Base-by-base conservation (phyloP, 2,113 vertebrate genomes). In the Poeciliopsis turrubarensis region DNA sequence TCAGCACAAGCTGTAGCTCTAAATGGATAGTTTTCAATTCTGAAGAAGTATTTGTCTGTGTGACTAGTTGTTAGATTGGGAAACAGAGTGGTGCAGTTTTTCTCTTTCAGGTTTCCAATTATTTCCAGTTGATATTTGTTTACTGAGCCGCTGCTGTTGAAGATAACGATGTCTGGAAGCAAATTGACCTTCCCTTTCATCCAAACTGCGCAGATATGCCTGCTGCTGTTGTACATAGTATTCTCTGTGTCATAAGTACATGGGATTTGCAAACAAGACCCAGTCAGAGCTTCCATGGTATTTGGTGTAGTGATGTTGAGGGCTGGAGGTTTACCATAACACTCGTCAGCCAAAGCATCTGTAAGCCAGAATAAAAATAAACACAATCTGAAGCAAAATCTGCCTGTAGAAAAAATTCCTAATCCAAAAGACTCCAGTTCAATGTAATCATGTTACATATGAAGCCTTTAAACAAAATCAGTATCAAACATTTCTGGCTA, bases 81-180 rank as follows among this genome's bases (percentile, higher is more conserved):
- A 72, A 92, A 86, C 22, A 91, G 2, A 2, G 89, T 89, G 37
- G 85, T 90, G 83, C 89, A 93, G 75, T 87, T 62, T n/a, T 29
- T 78, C 65, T 86, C 0, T 0, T 0, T 47, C 61, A 91, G 44
- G 65, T 92, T 14, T 85, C 91, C 91, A 61, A 37, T 79, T 2
- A 93, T 66, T 0, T 25, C 41, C 14, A 86, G 65, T 60, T 15
- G 34, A 57, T 14, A 32, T 5, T 5, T 32, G 11, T 70, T 34
- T 7, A 14, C 1, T 60, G 19, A 10, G 2, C 15, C 14, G 8
- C 51, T 70, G 47, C 47, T 70, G 9, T 32, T 3, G 2, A 60
- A 70, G 26, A 70, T 31, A 13, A 29, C 27, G 1, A 47, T 1
- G 4, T 29, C 0, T 47, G 11, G 31, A 32, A n/a, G n/a, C n/a